Conservation (phyloP, 2,113 vertebrate genomes). For the Aptenodytes patagonicus region DNA sequence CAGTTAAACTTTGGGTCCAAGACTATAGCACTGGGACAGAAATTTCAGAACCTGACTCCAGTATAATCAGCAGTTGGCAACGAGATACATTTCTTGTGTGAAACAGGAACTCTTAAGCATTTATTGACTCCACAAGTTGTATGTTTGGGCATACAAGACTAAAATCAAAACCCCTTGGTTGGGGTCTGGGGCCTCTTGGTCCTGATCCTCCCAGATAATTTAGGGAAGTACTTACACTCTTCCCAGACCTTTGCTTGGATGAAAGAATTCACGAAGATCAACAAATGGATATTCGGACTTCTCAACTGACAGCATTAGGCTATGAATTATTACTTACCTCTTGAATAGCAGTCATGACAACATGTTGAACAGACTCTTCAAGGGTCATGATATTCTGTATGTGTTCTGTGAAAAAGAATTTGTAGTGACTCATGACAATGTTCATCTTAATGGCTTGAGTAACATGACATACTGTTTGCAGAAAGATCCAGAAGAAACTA, state of each 20-base stretch:
- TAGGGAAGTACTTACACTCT: background rate
- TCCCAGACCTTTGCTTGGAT: background rate
- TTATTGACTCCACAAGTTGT: background rate
- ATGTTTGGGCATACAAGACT: fast-evolving
- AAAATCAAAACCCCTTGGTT: background rate
- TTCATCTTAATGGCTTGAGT: background rate
- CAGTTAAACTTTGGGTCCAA: background rate
- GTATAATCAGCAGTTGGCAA: background rate
- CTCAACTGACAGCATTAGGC: background rate
- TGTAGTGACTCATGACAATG: background rate
- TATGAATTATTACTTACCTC: slow-evolving; percentile 77
- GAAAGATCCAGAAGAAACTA: background rate
- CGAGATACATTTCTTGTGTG: background rate
- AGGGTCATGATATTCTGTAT: slow-evolving; percentile 98
- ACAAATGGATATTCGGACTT: background rate
- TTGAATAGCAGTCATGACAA: slow-evolving; percentile 98
- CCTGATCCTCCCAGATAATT: background rate
- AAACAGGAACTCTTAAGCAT: background rate
- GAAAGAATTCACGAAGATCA: background rate
- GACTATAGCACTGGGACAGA: background rate
- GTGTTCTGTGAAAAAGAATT: slow-evolving; percentile 79
- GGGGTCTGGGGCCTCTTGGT: background rate
- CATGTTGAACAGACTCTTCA: slow-evolving; percentile 96
- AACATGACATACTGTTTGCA: background rate
- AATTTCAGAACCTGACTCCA: background rate